Percentiles rank a stretch among this genome's conserved stretches.
These are phyloP conservation scores for Sceloporus undulatus DNA, from an alignment of 2,113 vertebrate genomes.

Conservation along the genomic window DNA sequence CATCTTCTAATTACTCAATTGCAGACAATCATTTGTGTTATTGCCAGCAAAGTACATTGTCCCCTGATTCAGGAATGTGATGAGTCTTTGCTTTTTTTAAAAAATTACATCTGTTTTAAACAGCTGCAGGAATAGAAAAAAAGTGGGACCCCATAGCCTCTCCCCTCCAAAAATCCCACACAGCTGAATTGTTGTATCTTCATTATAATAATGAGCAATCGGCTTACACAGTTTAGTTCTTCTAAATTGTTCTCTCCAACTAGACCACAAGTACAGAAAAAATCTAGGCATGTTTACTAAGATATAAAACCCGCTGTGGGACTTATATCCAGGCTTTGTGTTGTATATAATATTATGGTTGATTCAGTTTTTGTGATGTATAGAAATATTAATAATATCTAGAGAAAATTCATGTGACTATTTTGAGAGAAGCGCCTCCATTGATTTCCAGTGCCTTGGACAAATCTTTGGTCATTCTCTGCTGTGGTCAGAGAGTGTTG, in stretches of 20 bases:
- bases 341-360: not conserved
- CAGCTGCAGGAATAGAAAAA: not conserved
- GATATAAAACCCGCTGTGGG: not conserved
- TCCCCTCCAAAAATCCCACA: not conserved
- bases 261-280: not conserved
- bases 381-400: not conserved
- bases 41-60: conserved; percentile 20
- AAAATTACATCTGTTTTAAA: conserved; percentile 9
- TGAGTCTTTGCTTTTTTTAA: conserved; percentile 24
- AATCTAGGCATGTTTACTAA: not conserved
- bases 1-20: conserved; percentile 22
- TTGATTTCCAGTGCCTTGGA: not conserved
- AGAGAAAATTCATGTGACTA: not conserved
- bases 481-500: not conserved
- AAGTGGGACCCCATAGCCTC: not conserved
- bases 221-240: not conserved
- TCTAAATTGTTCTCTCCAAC: not conserved
- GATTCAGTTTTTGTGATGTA: not conserved
- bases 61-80: conserved; percentile 1
- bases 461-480: not conserved
- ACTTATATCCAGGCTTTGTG: too few species aligned
- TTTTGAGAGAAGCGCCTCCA: not conserved
- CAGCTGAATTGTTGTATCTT: not conserved
- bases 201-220: not conserved
- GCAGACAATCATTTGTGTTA: conserved; percentile 18